phyloP scores from a whole-genome alignment of 1,140 invertebrate species.

The Gryllus bimaculatus region DNA sequence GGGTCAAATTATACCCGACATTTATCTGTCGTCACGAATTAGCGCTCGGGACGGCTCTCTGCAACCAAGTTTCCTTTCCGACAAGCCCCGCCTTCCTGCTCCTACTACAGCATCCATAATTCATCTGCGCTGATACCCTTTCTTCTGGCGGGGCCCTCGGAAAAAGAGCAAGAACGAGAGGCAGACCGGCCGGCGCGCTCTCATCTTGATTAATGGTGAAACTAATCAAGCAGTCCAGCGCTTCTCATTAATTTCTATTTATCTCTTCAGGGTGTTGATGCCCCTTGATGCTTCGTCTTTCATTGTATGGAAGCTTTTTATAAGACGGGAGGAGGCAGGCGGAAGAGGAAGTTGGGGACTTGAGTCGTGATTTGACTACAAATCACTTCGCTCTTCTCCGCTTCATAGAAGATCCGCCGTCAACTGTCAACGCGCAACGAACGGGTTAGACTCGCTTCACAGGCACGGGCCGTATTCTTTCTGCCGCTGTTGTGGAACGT shows the following conservation, averaged over 20 bases:
- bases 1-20: neutral
- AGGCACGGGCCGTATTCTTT: too few species aligned
- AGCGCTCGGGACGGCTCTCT: neutral
- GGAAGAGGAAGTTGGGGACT: too few species aligned
- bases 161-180: neutral
- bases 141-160: neutral
- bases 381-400: neutral
- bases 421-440: too few species aligned
- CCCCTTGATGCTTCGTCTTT: neutral
- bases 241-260: slow-evolving; percentile 6
- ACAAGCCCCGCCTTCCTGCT: neutral
- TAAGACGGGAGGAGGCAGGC: too few species aligned
- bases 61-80: too few species aligned
- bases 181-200: neutral
- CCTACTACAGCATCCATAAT: neutral
- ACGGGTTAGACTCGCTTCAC: too few species aligned
- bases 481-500: too few species aligned
- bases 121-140: neutral
- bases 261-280: neutral
- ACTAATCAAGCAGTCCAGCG: neutral
- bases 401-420: too few species aligned
- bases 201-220: neutral
- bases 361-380: neutral
- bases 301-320: neutral
- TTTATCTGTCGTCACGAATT: neutral